A percentile compares a stretch with the other conserved stretches of the same genome.
phyloP scores from a whole-genome alignment of 2,888 invertebrate genomes.

The Coelopa pilipes region DNA sequence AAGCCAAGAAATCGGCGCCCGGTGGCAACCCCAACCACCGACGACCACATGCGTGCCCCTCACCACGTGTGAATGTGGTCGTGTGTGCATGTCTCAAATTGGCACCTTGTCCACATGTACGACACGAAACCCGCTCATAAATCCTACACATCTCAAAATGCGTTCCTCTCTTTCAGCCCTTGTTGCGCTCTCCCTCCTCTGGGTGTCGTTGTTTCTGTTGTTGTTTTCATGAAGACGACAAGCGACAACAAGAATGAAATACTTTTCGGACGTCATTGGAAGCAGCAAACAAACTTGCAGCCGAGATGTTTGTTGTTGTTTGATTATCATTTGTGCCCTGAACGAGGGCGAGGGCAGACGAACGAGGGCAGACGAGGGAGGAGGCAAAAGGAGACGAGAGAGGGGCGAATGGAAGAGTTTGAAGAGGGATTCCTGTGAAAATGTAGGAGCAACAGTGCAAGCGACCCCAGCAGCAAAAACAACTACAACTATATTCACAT shows the following conservation, averaged over 20 bases:
- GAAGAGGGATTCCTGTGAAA: no score
- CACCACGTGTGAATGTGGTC: constrained; percentile 24
- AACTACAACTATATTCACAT: constrained; percentile 6
- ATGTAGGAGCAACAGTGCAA: constrained; percentile 31
- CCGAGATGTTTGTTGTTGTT: constrained; percentile 50
- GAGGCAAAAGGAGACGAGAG: no score
- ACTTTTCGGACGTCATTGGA: no score
- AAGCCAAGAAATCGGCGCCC: no score
- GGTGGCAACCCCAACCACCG: background rate
- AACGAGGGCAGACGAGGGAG: no score
- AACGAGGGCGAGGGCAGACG: constrained; percentile 30
- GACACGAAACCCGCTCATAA: constrained; percentile 48
- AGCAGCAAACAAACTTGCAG: constrained; percentile 28
- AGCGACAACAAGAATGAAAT: no score
- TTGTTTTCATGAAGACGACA: no score
- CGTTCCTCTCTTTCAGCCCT: background rate
- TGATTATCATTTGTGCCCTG: constrained; percentile 54
- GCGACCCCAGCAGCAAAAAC: background rate
- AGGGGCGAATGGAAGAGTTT: background rate
- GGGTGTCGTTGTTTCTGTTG: no score
- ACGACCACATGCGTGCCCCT: background rate
- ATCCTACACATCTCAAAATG: constrained; percentile 39
- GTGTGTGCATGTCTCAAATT: constrained; percentile 53
- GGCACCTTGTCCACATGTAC: constrained; percentile 40
- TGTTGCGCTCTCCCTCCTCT: no score